Evolutionary conservation across 1,140 invertebrate genomes (phyloP), one percentile per base, ranked within the genome.

Genomic region (Helicoverpa armigera): DNA sequence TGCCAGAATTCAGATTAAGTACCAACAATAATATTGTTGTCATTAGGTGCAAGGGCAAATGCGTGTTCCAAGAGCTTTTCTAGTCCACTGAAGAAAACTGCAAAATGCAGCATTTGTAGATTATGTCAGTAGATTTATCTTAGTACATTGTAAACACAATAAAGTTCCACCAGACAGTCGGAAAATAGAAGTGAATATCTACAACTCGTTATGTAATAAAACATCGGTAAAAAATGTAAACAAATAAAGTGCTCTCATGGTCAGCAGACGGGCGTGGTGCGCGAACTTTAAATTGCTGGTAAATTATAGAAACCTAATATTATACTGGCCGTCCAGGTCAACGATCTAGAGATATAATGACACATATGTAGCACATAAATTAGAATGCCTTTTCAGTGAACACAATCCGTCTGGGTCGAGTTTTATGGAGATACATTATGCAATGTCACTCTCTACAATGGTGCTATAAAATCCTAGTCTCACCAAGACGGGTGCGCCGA

Each of bases 401-500:
- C 60, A 80, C 79, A 83, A 83, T 83, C 74, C 79, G 82, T 83
- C 82, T 81, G 61, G 82, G 61, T 72, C 65, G 29, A 60, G 63
- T 63, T 48, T 81, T 83, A 75, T 79, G 75, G 67, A 56, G 18
- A 63, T 69, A 69, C 74, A 53, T 83, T 83, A 83, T 74, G 82
- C 82, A 83, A 80, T 60, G 73, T n/a, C 16, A 79, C 56, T 58
- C 67, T 48, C 48, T 14, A 82, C 53, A 72, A 72, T 79, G 16
- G 31, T 35, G 35, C 63, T 74, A 83, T 65, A 81, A 81, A 82
- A 74, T 16, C 54, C 53, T 75, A 60, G 58, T 18, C 58, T 60
- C 29, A 78, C 61, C 69, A 82, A 87, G 83, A 87, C 87, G 85
- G 86, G 85, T 86, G 85, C 81, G 86, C 61, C 81, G 79, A 84